These are phyloP conservation scores for Danaus chrysippus DNA, from an alignment of 2,888 invertebrate species.

Conservation along the genomic window DNA sequence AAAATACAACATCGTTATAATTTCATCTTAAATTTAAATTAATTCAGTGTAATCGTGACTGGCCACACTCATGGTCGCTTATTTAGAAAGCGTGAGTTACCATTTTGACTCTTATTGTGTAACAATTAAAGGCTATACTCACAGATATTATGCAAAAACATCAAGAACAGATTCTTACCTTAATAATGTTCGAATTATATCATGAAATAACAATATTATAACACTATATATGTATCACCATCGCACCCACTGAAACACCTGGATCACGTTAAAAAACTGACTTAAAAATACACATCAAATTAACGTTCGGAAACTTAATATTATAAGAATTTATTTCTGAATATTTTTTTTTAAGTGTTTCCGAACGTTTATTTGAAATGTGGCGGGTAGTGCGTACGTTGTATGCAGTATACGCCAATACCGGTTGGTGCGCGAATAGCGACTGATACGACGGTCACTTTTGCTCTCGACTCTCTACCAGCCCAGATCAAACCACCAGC, in stretches of 20 bases:
- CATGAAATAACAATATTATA: slow-evolving; percentile 39
- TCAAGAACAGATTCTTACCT: slow-evolving; percentile 47
- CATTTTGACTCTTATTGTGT: slow-evolving; percentile 56
- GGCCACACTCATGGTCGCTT: slow-evolving; percentile 71
- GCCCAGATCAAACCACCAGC: slow-evolving; percentile 56
- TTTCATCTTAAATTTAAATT: slow-evolving; percentile 50
- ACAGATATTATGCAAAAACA: slow-evolving; percentile 41
- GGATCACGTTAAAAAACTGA: slow-evolving; percentile 60
- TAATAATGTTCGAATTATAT: slow-evolving; percentile 45
- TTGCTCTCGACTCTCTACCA: slow-evolving; percentile 58
- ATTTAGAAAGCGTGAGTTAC: slow-evolving; percentile 72
- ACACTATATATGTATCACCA: slow-evolving; percentile 70
- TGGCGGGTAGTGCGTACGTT: slow-evolving; percentile 73
- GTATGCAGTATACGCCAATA: slow-evolving; percentile 60
- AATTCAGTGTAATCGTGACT: slow-evolving; percentile 57
- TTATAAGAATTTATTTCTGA: slow-evolving; percentile 60
- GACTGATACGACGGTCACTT: slow-evolving; percentile 56
- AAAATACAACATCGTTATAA: slow-evolving; percentile 39
- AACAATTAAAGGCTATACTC: slow-evolving; percentile 44
- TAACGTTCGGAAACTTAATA: slow-evolving; percentile 46
- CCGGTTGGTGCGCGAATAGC: slow-evolving; percentile 66
- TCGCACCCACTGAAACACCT: slow-evolving; percentile 68
- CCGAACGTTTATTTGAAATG: slow-evolving; percentile 64
- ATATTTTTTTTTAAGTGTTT: slow-evolving; percentile 52
- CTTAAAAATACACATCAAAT: slow-evolving; percentile 62